Conservation (phyloP, 2,113 vertebrate species). For the Tautogolabrus adspersus region DNA sequence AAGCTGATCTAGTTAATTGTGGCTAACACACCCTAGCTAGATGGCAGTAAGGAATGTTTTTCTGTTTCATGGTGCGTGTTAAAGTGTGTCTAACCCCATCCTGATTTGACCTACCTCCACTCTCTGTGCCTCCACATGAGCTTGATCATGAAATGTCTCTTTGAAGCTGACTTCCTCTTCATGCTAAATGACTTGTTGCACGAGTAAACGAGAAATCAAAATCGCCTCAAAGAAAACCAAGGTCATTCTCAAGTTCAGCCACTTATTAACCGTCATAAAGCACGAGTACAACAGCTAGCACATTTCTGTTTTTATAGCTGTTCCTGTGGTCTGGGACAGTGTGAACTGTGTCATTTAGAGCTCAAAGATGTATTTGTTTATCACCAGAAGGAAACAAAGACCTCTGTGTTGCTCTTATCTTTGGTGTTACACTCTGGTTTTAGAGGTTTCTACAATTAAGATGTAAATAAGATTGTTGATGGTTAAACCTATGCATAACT, state of each 20-base stretch:
- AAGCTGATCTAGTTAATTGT: constrained; percentile 30
- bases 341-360: background rate
- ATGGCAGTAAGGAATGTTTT: constrained; percentile 27
- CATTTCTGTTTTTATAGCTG: constrained; percentile 1
- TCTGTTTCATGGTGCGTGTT: constrained; percentile 22
- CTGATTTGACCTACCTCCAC: constrained; percentile 37
- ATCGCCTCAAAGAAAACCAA: background rate
- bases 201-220: background rate
- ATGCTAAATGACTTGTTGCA: constrained; percentile 7
- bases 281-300: background rate
- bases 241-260: background rate
- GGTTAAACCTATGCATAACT: background rate
- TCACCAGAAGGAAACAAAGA: constrained; percentile 7
- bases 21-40: constrained; percentile 30
- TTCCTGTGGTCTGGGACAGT: background rate
- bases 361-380: constrained; percentile 1
- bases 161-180: constrained; percentile 18
- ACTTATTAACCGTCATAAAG: background rate
- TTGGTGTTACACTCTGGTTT: background rate
- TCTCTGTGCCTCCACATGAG: constrained; percentile 24
- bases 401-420: constrained; percentile 1
- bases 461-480: background rate
- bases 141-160: background rate
- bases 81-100: constrained; percentile 18
- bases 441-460: background rate